A percentile compares a stretch with the other conserved stretches of the same genome.
phyloP scores from a whole-genome alignment of 1,140 invertebrate species.

The Diuraphis noxia region DNA sequence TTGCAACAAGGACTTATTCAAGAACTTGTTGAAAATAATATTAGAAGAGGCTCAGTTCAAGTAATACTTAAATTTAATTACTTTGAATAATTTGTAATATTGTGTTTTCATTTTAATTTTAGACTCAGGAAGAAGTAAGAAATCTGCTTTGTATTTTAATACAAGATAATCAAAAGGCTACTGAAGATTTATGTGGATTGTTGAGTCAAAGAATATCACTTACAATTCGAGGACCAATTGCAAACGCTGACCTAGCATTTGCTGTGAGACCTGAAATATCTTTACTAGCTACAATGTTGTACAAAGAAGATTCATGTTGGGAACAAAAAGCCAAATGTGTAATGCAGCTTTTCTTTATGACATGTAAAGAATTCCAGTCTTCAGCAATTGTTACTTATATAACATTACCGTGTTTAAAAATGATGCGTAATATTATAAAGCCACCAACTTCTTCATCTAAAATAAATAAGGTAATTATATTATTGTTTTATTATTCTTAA shows the following conservation, averaged over 20 bases:
- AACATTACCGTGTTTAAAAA: slow-evolving; percentile 81
- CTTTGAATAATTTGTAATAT: not conserved
- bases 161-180: slow-evolving; percentile 83
- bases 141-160: slow-evolving; percentile 88
- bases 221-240: slow-evolving; percentile 71
- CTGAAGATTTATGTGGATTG: slow-evolving; percentile 80
- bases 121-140: slow-evolving; percentile 83
- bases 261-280: slow-evolving; percentile 86
- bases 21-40: slow-evolving; percentile 88
- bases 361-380: slow-evolving; percentile 70
- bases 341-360: slow-evolving; percentile 81
- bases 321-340: slow-evolving; percentile 83
- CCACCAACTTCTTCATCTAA: slow-evolving; percentile 67
- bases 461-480: slow-evolving; percentile 62
- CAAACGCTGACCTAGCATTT: slow-evolving; percentile 72
- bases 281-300: slow-evolving; percentile 81
- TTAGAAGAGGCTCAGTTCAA: slow-evolving; percentile 76
- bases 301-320: slow-evolving; percentile 94
- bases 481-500: not conserved
- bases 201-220: slow-evolving; percentile 81
- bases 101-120: not conserved
- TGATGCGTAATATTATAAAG: slow-evolving; percentile 78
- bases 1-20: slow-evolving; percentile 86
- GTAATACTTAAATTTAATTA: slow-evolving; percentile 57
- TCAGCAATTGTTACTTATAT: slow-evolving; percentile 78